Conservation (phyloP, 2,797 vertebrate species). For the Xiphophorus birchmanni region DNA sequence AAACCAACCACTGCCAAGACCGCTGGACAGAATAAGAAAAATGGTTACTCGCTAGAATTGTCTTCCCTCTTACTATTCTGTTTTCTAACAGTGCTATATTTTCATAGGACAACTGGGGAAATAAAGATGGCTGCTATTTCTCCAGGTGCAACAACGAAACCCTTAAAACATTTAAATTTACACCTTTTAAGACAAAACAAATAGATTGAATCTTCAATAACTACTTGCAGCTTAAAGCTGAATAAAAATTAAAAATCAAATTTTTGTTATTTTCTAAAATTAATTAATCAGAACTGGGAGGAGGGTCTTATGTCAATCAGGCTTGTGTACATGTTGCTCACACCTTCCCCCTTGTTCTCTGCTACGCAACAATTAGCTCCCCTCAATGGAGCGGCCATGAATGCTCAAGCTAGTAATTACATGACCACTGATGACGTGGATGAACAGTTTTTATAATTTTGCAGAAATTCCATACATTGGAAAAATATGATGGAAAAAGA, state of each 20-base stretch:
- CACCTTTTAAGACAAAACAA: constrained; percentile 5
- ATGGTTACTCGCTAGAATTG: constrained; percentile 53
- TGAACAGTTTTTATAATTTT: too few species aligned
- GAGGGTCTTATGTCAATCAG: too few species aligned
- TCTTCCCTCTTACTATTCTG: constrained; percentile 41
- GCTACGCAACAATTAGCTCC: too few species aligned
- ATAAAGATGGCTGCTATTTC: constrained; percentile 27
- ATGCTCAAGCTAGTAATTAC: too few species aligned
- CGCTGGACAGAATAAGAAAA: constrained; percentile 42
- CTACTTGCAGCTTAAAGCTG: background rate
- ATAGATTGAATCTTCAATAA: background rate
- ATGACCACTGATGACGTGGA: too few species aligned
- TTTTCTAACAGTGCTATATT: constrained; percentile 40
- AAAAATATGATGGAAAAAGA: too few species aligned
- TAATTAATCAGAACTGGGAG: too few species aligned
- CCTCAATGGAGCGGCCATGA: too few species aligned
- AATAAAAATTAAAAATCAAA: background rate
- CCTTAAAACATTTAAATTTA: constrained; percentile 17
- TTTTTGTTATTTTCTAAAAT: background rate
- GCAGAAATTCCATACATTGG: too few species aligned
- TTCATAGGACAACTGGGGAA: constrained; percentile 44
- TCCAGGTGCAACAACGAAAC: constrained; percentile 29
- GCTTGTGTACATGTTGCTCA: too few species aligned
- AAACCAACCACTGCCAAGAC: constrained; percentile 52
- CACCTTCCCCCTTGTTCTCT: too few species aligned